Conservation (phyloP, 2,888 invertebrate species). For the Rutpela maculata region DNA sequence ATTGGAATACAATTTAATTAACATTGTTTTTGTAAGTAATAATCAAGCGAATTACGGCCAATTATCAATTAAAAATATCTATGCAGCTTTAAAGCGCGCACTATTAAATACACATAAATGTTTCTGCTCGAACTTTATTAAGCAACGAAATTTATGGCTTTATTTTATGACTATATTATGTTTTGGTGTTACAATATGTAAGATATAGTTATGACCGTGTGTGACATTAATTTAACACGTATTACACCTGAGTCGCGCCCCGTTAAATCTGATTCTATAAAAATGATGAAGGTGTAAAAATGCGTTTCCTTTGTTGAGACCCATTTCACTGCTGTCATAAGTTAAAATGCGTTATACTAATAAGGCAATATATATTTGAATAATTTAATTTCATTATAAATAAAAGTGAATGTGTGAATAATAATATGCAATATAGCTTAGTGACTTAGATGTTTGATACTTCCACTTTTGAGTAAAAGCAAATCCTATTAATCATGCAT, state of each 20-base stretch:
- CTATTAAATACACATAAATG: constrained; percentile 8
- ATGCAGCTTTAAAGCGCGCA: neutral
- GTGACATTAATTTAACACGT: constrained; percentile 20
- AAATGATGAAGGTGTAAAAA: constrained; percentile 7
- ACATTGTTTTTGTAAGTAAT: constrained; percentile 23
- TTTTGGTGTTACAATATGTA: constrained; percentile 30
- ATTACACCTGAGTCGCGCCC: neutral
- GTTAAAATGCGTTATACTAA: neutral
- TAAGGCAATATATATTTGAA: neutral
- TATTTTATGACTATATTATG: constrained; percentile 35
- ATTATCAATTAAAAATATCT: constrained; percentile 27
- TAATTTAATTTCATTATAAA: neutral
- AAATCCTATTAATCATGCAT: too few relatives aligned
- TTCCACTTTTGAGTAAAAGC: too few relatives aligned
- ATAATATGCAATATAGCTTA: neutral
- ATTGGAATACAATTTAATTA: constrained; percentile 23
- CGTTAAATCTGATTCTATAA: constrained; percentile 15
- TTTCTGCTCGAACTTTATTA: constrained; percentile 25
- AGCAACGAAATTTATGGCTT: constrained; percentile 26
- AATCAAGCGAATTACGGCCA: constrained; percentile 11
- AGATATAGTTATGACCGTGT: constrained; percentile 30
- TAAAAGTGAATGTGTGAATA: neutral
- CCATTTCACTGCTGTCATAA: neutral
- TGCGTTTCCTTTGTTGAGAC: neutral
- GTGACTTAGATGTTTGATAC: too few relatives aligned